These are phyloP conservation scores for Perognathus longimembris DNA, from an alignment of 2,113 vertebrate genomes.

Conservation along the genomic window DNA sequence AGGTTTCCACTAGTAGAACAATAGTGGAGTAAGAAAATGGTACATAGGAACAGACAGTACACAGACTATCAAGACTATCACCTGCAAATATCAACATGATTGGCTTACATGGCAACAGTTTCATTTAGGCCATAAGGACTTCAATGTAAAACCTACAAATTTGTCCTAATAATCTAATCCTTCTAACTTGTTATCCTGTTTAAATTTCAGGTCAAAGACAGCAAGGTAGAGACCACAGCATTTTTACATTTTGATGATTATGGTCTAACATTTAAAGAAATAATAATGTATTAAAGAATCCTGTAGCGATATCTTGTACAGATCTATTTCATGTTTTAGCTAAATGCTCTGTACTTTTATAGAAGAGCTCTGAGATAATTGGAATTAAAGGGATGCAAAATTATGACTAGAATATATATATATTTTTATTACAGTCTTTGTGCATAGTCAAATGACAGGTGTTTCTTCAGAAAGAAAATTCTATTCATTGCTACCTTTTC, in stretches of 20 bases:
- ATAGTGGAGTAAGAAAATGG: neutral
- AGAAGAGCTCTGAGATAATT: constrained; percentile 56
- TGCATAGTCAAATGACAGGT: constrained; percentile 71
- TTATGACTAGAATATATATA: constrained; percentile 64
- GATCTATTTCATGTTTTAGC: constrained; percentile 49
- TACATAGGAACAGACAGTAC: neutral
- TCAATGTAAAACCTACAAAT: neutral
- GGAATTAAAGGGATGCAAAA: constrained; percentile 72
- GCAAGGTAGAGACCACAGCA: neutral
- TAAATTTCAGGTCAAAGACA: constrained; percentile 32
- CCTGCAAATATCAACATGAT: neutral
- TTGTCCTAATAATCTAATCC: neutral
- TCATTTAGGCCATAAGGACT: neutral
- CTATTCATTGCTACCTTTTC: constrained; percentile 67
- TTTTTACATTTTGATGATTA: constrained; percentile 39
- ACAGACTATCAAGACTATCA: neutral
- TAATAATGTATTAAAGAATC: constrained; percentile 26
- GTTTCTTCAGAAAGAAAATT: constrained; percentile 70
- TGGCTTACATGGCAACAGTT: neutral
- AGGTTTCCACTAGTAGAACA: neutral
- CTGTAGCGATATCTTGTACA: constrained; percentile 7
- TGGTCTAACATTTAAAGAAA: constrained; percentile 52
- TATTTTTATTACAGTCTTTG: constrained; percentile 24
- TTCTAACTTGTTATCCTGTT: constrained; percentile 47
- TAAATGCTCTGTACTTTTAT: constrained; percentile 68